phyloP scores from a whole-genome alignment of 2,888 invertebrate species.

The Drosophila testacea region DNA sequence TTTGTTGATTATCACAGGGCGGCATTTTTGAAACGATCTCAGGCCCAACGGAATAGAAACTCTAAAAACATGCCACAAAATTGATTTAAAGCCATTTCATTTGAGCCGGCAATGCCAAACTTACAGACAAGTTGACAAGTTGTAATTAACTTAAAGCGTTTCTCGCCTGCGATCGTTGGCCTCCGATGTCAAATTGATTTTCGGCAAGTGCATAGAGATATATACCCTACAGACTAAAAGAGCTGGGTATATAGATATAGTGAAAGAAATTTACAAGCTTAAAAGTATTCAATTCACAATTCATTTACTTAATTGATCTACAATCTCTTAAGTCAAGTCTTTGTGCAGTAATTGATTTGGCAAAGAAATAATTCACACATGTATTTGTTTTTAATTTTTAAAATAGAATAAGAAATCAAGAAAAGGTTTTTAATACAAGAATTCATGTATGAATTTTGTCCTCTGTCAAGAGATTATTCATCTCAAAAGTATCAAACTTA shows the following conservation, averaged over 20 bases:
- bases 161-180: slow-evolving; percentile 22
- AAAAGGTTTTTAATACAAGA: too few relatives aligned
- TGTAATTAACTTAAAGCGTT: slow-evolving; percentile 83
- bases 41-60: slow-evolving; percentile 31
- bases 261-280: background rate
- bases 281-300: too few relatives aligned
- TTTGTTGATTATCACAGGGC: slow-evolving; percentile 72
- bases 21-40: slow-evolving; percentile 64
- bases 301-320: background rate
- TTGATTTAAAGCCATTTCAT: slow-evolving; percentile 70
- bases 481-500: background rate
- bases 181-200: slow-evolving; percentile 27
- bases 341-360: too few relatives aligned
- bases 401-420: too few relatives aligned
- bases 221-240: slow-evolving; percentile 7
- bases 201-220: slow-evolving; percentile 10
- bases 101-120: slow-evolving; percentile 61
- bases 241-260: background rate
- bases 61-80: slow-evolving; percentile 62
- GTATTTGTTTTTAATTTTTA: too few relatives aligned
- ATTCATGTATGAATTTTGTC: too few relatives aligned
- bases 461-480: too few relatives aligned
- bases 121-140: slow-evolving; percentile 67
- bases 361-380: too few relatives aligned
- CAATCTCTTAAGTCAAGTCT: too few relatives aligned